Evolutionary conservation across 1,140 invertebrate species (phyloP), one percentile per base, ranked within the genome.

Genomic region (Hirudo medicinalis): DNA sequence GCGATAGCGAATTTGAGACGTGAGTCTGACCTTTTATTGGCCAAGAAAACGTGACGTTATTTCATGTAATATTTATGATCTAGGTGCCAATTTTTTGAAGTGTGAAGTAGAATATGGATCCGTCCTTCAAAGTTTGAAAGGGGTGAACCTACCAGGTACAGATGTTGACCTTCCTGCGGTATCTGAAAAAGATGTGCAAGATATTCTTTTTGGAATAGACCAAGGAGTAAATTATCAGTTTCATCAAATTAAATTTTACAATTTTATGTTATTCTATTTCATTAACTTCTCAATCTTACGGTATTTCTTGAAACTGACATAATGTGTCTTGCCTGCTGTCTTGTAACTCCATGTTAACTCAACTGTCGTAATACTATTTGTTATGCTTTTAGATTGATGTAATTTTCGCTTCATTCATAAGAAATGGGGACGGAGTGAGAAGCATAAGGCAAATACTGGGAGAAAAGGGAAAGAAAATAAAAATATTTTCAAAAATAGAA

Each of bases 391-490:
- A 97, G 76, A 83, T 99, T 20, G 97, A 99, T 78, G 97, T 99
- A 88, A 87, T 99, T 72, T 99, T 99, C 81, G 96, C 95, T 0
- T 98, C 95, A 0, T 99, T 99, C 82, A 98, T 99, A 78, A 87
- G 96, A 75, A 90, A 93, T 82, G 94, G 90, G 36, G 86, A 86
- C 0, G 95, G 92, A 57, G 85, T 99, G 11, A 81, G 86, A 13
- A 91, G 95, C 81, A 97, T 99, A 49, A 49, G 60, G 22, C 80
- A 84, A 57, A 89, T 97, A 77, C 85, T 99, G 36, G 87, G 92
- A 54, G 90, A 93, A 70, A 88, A 92, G 79, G 95, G 95, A 22
- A 94, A 94, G 80, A 88, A 92, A 75, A 97, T 97, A 73, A 87
- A 90, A 78, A 90, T 98, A 74, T 94, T 98, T 77, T 92, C 94